These are phyloP conservation scores for Macrosiphum euphorbiae DNA, from an alignment of 2,888 invertebrate genomes.

Conservation along the genomic window DNA sequence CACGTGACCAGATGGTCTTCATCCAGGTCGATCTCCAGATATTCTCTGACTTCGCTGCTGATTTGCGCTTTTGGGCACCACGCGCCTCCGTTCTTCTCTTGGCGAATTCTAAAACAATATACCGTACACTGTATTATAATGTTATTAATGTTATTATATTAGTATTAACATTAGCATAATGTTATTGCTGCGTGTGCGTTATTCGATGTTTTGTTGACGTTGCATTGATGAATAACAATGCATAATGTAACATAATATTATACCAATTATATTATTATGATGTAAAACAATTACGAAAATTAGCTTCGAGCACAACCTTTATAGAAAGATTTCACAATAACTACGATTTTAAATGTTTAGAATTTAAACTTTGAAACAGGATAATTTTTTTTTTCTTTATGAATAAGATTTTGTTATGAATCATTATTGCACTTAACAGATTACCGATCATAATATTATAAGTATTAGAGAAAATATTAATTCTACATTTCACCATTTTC, in stretches of 20 bases:
- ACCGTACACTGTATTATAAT: background rate
- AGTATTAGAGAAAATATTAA: background rate
- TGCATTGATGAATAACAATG: background rate
- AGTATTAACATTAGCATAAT: conserved; percentile 37
- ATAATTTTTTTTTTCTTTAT: background rate
- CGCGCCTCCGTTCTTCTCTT: conserved; percentile 89
- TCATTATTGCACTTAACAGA: background rate
- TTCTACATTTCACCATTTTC: background rate
- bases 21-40: conserved; percentile 84
- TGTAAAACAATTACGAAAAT: background rate
- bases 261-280: background rate
- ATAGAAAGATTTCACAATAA: background rate
- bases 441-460: background rate
- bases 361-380: background rate
- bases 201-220: background rate
- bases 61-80: conserved; percentile 92
- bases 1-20: conserved; percentile 84
- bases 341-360: background rate
- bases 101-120: conserved; percentile 78
- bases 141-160: background rate
- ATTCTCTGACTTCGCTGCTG: conserved; percentile 82
- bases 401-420: background rate
- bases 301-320: background rate
- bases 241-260: background rate
- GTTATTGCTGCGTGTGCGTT: background rate